Base-by-base conservation (phyloP, 2,797 vertebrate genomes). In the Hoplostethus mediterraneus region DNA sequence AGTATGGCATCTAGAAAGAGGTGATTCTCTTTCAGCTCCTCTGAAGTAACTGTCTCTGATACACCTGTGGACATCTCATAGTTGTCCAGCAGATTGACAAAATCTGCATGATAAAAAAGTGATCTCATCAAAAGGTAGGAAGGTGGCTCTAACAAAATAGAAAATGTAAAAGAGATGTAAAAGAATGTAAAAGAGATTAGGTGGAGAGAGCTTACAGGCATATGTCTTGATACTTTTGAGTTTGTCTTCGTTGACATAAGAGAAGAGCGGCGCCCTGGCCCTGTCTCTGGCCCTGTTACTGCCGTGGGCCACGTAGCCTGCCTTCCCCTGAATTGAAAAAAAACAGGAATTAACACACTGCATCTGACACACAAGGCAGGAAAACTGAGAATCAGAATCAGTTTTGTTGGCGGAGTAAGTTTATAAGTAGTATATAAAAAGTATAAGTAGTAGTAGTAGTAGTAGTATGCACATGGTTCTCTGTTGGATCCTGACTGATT, bases 61-160 rank as follows among this genome's bases (percentile, higher is more conserved):
- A 95, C 85, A 0, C 96, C 95, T 0, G 96, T 97, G 52, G 95
- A 94, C 82, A 71, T 81, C 90, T 97, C 95, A 42, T 97, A 97
- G 89, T 97, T 97, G 93, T 97, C 96, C 92, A 97, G 73, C 57
- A 97, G 85, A 53, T 89, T 94, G 68, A 96, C 92, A 74, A 97
- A 96, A 47, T 93, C 96, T 97, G 71, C 5, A 77, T 1, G 30
- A 30, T 63, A 52, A 11, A 6, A 11, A 17, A 1, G 1, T 2
- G 1, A 6, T 14, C 36, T 68, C 5, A 8, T 78, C n/a, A 61
- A 71, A 21, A 38, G 45, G 0, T 1, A 5, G 2, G 48, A 52
- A 49, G 0, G 0, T 44, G 0, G 4, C 17, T 40, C 1, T 1
- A 13, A 25, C 2, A 36, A 47, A 51, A 36, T 2, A 36, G 1